Evolutionary conservation across 2,113 vertebrate genomes (phyloP), one percentile per base, ranked within the genome.

Genomic region (Heliornis fulica): DNA sequence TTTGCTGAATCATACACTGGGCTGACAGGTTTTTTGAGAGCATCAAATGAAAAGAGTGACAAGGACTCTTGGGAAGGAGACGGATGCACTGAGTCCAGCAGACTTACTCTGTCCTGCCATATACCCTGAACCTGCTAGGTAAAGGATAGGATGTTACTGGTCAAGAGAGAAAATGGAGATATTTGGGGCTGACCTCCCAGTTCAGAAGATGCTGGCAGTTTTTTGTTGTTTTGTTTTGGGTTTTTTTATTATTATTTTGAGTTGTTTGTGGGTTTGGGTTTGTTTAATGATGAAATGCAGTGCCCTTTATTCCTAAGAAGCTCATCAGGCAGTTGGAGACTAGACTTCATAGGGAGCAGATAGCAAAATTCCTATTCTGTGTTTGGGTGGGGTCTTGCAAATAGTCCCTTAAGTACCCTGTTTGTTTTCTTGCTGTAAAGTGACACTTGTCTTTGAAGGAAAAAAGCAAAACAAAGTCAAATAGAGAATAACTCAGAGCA

Each of bases 391-490:
- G 48, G 60, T 93, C 69, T 93, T 61, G 38, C 41, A 81, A 92
- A 65, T 82, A 95, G 78, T 93, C 83, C 45, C 65, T 61, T 89
- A 65, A 90, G 69, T 45, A 45, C 53, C 14, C 65, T 89, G 60
- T 92, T 91, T 95, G 75, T 83, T 95, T 93, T 84, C 72, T 78
- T 92, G 60, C 80, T 96, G 85, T 77, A 95, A 95, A 96, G 69
- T 1, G 51, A 92, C 72, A 71, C 80, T 75, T 88, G 83, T 87
- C 90, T 95, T 94, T 92, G 88, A 94, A 94, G 69, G 36, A 34
- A 92, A 78, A 91, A 72, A 15, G 0, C 7, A 83, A 91, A 86
- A 34, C 88, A 87, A 95, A 97, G 51, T 66, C 69, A 95, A 92
- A 71, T 34, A 63, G 69, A 92, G 56, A 89, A 87, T 69, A 93